Conservation (phyloP, 1,140 invertebrate species). For the Eumaeus atala region DNA sequence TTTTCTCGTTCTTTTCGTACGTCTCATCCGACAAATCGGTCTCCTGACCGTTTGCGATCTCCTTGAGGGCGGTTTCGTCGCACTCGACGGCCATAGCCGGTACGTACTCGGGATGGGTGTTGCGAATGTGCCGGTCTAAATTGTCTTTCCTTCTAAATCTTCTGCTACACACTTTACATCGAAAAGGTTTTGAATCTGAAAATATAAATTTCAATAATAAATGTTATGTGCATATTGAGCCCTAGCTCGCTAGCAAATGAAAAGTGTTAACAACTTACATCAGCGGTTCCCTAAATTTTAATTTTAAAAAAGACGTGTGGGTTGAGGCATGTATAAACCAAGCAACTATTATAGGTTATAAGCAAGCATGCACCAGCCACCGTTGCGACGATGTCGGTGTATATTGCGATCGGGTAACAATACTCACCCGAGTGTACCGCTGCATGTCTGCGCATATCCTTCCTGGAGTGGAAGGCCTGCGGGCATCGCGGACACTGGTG, state of each 20-base stretch:
- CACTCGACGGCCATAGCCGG: constrained; percentile 43
- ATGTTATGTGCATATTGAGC: too few relatives aligned
- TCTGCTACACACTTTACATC: constrained; percentile 76
- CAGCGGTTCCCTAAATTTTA: background rate
- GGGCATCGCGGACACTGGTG: constrained; percentile 71
- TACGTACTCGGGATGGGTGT: constrained; percentile 75
- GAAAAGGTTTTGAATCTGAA: constrained; percentile 74
- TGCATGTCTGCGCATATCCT: constrained; percentile 73
- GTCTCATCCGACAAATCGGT: constrained; percentile 13
- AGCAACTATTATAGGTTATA: too few relatives aligned
- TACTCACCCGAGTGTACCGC: constrained; percentile 70
- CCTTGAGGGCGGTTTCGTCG: constrained; percentile 39
- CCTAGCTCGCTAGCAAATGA: too few relatives aligned
- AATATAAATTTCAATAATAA: constrained; percentile 14
- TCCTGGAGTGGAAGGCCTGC: constrained; percentile 73
- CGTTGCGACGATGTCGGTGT: too few relatives aligned
- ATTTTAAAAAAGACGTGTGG: background rate
- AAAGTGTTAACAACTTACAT: too few relatives aligned
- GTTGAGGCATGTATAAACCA: too few relatives aligned
- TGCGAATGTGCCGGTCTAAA: constrained; percentile 77
- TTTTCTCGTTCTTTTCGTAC: constrained; percentile 40
- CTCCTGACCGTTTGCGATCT: constrained; percentile 24
- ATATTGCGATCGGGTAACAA: too few relatives aligned
- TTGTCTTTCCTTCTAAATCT: constrained; percentile 79
- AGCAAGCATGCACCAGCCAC: too few relatives aligned